Evolutionary conservation across 2,888 invertebrate species (phyloP), one percentile per base, ranked within the genome.

Genomic region (Autographa pulchrina): DNA sequence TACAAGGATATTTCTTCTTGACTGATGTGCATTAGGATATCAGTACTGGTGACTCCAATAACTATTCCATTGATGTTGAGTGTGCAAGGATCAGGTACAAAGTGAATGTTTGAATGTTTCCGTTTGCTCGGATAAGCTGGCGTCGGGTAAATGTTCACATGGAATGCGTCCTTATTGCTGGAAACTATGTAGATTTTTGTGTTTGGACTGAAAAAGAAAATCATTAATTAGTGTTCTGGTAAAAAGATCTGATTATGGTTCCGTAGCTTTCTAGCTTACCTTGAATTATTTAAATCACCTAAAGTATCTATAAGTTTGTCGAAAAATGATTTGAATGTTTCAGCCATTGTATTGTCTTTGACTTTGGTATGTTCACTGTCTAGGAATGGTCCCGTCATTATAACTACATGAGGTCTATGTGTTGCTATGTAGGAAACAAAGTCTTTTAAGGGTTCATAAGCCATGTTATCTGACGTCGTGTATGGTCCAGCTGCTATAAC

Each of bases 361-460:
- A 98, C 94, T 70, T 96, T 94, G 16, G 96, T 92, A 90, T 98
- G 97, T 31, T 96, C 96, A 13, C 96, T 94, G 86, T 99, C 98
- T 66, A 99, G 90, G 89, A 99, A 98, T 0, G 99, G 99, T 0
- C 99, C 99, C 14, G 97, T 96, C 85, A 99, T 93, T 75, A 99
- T 96, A 54, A 98, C 96, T 25, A 99, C 93, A 90, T 99, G 97
- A 0, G 99, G 99, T 82, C 96, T 96, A 77, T 97, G 96, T 16
- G 96, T 95, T 69, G 92, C 93, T 0, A 98, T 96, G 85, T 97
- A 97, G 18, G 96, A 89, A 13, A 98, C 92, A 31, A 99, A 94
- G 86, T 98, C 98, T 83, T 97, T 97, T 52, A 99, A 92, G 0
- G 99, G 98, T 86, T 98, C 98, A 89, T 98, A 99, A 0, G 96